Base-by-base conservation (phyloP, 2,888 invertebrate genomes). In the Tenthredo distinguenda region DNA sequence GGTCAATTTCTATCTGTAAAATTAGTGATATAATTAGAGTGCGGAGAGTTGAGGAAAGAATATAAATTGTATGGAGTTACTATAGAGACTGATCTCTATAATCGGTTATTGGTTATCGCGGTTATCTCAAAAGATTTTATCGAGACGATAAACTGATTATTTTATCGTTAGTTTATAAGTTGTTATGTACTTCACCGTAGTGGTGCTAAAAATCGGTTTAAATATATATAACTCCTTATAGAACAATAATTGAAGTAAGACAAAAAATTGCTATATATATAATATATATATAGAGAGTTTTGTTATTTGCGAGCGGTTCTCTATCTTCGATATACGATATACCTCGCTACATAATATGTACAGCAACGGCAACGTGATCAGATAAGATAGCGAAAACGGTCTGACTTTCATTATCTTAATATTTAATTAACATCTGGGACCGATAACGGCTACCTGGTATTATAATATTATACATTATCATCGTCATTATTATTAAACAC, bases 381-480 rank as follows among this genome's bases (percentile, higher is more conserved):
- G 81, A 81, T 81, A 81, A 77, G 81, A 81, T 81, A 62, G 65
- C 21, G 12, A 34, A 40, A 55, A 37, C 55, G 15, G 5, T 34
- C 15, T 40, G 37, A 47, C 68, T 83, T 71, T 21, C 68, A 47
- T 31, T 83, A 47, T 83, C 68, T 71, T 50, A 71, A 83, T 83
- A 83, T 83, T 83, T 83, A 83, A 83, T 83, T 83, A 83, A 83
- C 83, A 83, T 83, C 68, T 50, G 50, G 40, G 40, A 18, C 18
- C 58, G 58, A 71, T 68, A 83, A 83, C 31, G 71, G 31, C 40
- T 47, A 81, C 81, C 62, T 65, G 81, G 81, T 81, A 81, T 81
- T 81, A 81, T 62, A 81, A 65, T 62, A 81, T 81, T 81, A 81
- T 12, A 55, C 77, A 40, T 77, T 77, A 77, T 55, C 47, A 77